phyloP scores from a whole-genome alignment of 1,140 invertebrate species.

The Apocrypta bakeri region DNA sequence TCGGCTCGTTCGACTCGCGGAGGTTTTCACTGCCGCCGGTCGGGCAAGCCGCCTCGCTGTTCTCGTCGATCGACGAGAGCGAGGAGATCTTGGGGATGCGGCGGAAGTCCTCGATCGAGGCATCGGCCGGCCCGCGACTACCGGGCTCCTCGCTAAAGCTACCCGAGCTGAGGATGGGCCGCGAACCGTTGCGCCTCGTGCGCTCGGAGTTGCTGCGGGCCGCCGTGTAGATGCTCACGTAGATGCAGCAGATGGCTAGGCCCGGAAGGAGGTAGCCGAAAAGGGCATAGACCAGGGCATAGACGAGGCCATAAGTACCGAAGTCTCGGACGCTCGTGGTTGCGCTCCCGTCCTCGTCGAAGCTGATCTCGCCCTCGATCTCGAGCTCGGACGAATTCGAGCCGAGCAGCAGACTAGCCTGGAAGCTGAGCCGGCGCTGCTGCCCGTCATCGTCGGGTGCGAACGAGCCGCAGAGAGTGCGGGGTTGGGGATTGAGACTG shows the following conservation, averaged over 20 bases:
- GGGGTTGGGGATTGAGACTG: constrained; percentile 73
- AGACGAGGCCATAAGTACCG: constrained; percentile 66
- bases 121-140: constrained; percentile 51
- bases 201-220: constrained; percentile 82
- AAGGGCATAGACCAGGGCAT: constrained; percentile 74
- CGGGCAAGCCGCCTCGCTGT: constrained; percentile 63
- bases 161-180: constrained; percentile 71
- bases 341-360: not conserved
- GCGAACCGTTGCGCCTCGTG: constrained; percentile 79
- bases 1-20: constrained; percentile 35
- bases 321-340: not conserved
- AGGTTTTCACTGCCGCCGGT: no score
- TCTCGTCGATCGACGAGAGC: constrained; percentile 71
- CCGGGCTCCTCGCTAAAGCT: constrained; percentile 66
- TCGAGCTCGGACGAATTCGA: constrained; percentile 43
- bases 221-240: constrained; percentile 82
- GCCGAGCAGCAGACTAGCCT: constrained; percentile 43
- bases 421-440: constrained; percentile 8
- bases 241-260: constrained; percentile 81
- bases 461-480: constrained; percentile 63
- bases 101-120: constrained; percentile 62
- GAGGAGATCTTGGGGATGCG: constrained; percentile 70
- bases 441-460: not conserved
- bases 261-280: constrained; percentile 81
- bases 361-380: constrained; percentile 31